Evolutionary conservation across 2,113 vertebrate species (phyloP).

Genomic region (Barbus barbus): DNA sequence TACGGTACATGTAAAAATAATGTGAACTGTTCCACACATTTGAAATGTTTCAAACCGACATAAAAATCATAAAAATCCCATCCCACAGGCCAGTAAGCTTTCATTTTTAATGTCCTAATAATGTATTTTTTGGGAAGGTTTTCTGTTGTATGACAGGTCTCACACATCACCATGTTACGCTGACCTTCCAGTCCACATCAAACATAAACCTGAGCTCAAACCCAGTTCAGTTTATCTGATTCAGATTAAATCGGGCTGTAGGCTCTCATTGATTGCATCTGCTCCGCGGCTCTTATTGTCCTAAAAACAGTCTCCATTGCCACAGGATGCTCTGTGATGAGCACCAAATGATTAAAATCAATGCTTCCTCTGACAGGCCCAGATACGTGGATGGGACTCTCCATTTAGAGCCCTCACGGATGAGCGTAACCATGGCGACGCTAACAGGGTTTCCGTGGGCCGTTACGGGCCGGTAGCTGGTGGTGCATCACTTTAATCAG

Average conservation of each 20-base stretch:
- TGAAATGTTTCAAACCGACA: too few relatives aligned
- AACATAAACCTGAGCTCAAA: not conserved
- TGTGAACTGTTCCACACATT: too few relatives aligned
- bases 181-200: not conserved
- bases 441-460: constrained; percentile 30
- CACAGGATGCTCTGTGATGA: not conserved
- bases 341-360: constrained; percentile 13
- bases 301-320: not conserved
- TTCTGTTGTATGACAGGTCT: too few relatives aligned
- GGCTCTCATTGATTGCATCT: constrained; percentile 10
- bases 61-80: too few relatives aligned
- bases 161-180: too few relatives aligned
- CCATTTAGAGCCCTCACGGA: not conserved
- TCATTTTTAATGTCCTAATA: too few relatives aligned
- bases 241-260: constrained; percentile 22
- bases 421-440: constrained; percentile 38
- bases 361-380: not conserved
- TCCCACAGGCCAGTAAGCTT: too few relatives aligned
- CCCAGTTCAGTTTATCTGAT: not conserved
- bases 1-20: too few relatives aligned
- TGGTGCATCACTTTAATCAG: constrained; percentile 40
- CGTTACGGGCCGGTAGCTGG: constrained; percentile 18
- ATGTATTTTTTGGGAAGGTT: too few relatives aligned
- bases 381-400: constrained; percentile 1
- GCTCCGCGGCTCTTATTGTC: not conserved